Evolutionary conservation across 2,113 vertebrate species (phyloP), one percentile per base, ranked within the genome.

Genomic region (Pseudopodoces humilis): DNA sequence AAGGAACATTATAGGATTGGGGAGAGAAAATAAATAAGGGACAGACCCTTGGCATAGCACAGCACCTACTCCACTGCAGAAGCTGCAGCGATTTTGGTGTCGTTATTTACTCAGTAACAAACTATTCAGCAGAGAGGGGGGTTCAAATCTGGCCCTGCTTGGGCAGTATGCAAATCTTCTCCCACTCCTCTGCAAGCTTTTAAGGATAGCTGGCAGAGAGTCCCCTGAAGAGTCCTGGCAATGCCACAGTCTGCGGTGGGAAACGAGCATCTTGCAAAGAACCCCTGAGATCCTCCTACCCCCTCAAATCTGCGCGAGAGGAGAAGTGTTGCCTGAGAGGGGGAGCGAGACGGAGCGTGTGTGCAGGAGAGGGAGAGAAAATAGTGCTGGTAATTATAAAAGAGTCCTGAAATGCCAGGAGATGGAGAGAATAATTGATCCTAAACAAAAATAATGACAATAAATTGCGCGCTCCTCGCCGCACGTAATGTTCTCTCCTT

Each of bases 211-310:
- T 96, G 94, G 90, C 94, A 96, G 72, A 95, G 90, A 94, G 93
- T 95, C 92, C 88, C 88, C 95, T 96, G 94, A 96, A 97, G 85
- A 96, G 92, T 94, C 92, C 95, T 97, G 95, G 96, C 95, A 97
- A 93, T 93, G 95, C 95, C 93, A 94, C 93, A 94, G 77, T 76
- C 94, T 55, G 88, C 50, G 33, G 90, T 96, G 86, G 95, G 95
- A 69, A 97, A 86, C 62, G 13, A 97, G 92, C 94, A 96, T 96
- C 96, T 96, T 94, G 95, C 83, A 78, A 94, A 95, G 92, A 91
- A 94, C 88, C 95, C 81, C 91, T 84, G 88, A 96, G 95, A 95
- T 88, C 43, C 80, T 93, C 81, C 92, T 94, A 93, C 93, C 90
- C 96, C 88, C 94, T 93, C 88, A 96, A 95, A 96, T 96, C 96